Evolutionary conservation across 2,113 vertebrate genomes (phyloP).

Genomic region (Gallinago paraguaiae): DNA sequence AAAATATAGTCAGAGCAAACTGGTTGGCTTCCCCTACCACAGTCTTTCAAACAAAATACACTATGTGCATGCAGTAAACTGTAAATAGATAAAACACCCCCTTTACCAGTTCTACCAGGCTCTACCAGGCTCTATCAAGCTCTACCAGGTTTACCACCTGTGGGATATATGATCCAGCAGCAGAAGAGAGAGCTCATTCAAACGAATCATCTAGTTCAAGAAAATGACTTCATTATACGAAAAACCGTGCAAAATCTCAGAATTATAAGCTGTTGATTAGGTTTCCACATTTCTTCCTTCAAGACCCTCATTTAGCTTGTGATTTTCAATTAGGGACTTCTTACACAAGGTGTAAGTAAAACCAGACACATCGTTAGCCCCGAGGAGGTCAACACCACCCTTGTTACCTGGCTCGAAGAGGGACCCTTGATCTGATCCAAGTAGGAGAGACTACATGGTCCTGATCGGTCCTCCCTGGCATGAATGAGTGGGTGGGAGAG

Average conservation of each 20-base stretch:
- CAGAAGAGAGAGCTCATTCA: background rate
- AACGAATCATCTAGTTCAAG: background rate
- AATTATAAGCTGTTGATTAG: background rate
- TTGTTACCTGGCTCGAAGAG: rapidly evolving
- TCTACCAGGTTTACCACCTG: background rate
- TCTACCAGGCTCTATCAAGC: no score
- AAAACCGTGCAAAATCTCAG: background rate
- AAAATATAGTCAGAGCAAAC: background rate
- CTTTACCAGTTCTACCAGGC: background rate
- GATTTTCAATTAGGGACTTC: background rate
- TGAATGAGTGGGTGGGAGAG: background rate
- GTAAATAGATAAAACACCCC: background rate
- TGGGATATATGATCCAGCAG: background rate
- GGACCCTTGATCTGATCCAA: background rate
- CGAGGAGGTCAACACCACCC: background rate
- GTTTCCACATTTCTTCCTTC: background rate
- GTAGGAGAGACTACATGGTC: background rate
- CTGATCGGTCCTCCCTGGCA: background rate
- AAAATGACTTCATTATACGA: background rate
- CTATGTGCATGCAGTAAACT: background rate
- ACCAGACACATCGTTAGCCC: background rate
- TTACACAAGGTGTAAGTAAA: background rate
- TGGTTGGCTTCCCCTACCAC: background rate
- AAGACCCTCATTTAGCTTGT: background rate
- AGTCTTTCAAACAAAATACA: background rate